Evolutionary conservation across 1,140 invertebrate genomes (phyloP).

Genomic region (Harpegnathos saltator): DNA sequence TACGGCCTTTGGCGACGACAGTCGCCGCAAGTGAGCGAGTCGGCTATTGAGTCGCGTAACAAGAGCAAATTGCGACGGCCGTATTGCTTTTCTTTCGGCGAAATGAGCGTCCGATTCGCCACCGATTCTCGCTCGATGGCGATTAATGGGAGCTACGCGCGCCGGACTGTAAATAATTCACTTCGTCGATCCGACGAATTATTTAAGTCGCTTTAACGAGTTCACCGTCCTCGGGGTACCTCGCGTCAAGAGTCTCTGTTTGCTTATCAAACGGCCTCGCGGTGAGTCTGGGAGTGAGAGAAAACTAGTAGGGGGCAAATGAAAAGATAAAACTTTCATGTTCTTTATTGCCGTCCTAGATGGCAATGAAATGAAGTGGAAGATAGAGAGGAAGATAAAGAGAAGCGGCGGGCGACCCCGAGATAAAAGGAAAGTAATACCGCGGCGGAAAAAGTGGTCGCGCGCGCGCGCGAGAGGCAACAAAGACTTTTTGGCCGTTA

Average conservation of each 20-base stretch:
- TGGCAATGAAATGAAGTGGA: conserved; percentile 48
- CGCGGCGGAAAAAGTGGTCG: not conserved
- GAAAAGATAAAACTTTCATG: conserved; percentile 60
- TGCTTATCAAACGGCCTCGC: conserved; percentile 25
- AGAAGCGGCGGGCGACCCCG: conserved; percentile 1
- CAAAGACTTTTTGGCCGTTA: conserved; percentile 33
- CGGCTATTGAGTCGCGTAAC: conserved; percentile 24
- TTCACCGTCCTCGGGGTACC: not conserved
- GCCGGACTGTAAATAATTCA: conserved; percentile 43
- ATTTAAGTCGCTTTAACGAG: conserved; percentile 45
- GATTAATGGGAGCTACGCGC: conserved; percentile 11
- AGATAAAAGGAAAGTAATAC: conserved; percentile 47
- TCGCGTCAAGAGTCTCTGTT: conserved; percentile 5
- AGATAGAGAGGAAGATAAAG: conserved; percentile 53
- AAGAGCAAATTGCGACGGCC: conserved; percentile 29
- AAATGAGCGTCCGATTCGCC: conserved; percentile 32
- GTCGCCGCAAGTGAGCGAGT: conserved; percentile 8
- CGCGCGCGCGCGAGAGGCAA: too few species aligned
- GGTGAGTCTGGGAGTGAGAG: not conserved
- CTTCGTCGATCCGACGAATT: conserved; percentile 26
- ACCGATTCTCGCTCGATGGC: conserved; percentile 1
- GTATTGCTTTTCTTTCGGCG: not conserved
- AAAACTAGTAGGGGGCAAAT: conserved; percentile 38
- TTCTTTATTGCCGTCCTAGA: conserved; percentile 48
- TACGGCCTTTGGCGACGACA: not conserved